Conservation (phyloP, 2,113 vertebrate genomes). For the Melanocharis versteri region DNA sequence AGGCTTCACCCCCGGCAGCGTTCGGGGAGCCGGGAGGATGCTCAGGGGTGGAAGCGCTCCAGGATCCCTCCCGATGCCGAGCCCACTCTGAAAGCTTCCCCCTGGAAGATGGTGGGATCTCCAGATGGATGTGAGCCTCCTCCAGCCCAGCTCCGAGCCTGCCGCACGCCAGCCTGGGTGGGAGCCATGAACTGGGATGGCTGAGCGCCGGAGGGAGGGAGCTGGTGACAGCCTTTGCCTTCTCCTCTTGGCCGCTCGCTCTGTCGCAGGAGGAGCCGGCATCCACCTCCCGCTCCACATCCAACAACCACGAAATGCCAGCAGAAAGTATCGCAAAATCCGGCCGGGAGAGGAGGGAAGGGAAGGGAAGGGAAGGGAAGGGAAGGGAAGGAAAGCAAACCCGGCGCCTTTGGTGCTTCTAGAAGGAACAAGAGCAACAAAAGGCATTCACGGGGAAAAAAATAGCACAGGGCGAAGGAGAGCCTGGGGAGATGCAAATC, state of each 20-base stretch:
- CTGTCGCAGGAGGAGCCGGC: background rate
- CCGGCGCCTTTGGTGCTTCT: background rate
- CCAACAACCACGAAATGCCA: background rate
- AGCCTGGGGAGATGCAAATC: constrained; percentile 6
- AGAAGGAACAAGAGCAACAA: constrained; percentile 17
- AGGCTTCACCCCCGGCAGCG: background rate
- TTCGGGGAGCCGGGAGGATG: background rate
- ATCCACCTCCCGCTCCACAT: background rate
- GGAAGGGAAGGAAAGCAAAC: background rate
- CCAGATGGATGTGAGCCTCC: background rate
- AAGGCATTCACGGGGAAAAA: background rate
- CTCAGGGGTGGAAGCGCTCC: background rate
- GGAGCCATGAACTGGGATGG: background rate
- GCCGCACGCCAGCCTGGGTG: background rate
- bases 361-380: rapidly evolving
- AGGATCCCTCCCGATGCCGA: background rate
- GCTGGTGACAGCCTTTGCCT: background rate
- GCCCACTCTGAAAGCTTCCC: background rate
- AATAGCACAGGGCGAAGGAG: background rate
- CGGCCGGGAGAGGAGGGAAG: background rate
- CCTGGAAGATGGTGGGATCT: rapidly evolving
- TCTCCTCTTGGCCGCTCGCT: background rate
- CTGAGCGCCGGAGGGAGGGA: background rate
- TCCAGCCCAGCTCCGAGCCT: background rate
- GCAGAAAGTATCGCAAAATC: background rate